Conservation (phyloP, 2,888 invertebrate genomes). For the Heliconius aoede region DNA sequence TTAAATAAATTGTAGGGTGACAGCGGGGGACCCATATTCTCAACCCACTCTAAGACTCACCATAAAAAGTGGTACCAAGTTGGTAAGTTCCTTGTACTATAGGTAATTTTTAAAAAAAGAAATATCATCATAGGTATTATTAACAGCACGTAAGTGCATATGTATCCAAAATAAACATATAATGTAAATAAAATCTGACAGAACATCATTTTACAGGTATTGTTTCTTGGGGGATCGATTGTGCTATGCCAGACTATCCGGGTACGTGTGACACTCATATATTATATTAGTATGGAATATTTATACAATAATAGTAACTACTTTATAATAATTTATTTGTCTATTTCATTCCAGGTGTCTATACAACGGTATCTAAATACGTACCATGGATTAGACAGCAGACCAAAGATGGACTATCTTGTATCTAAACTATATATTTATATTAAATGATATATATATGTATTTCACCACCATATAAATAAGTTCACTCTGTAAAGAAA, state of each 20-base stretch:
- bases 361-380: conserved; percentile 83
- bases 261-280: conserved; percentile 56
- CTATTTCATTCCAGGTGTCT: conserved; percentile 75
- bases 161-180: too few relatives aligned
- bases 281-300: not conserved
- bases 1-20: conserved; percentile 82
- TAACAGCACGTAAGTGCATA: too few relatives aligned
- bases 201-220: conserved; percentile 76
- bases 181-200: not conserved
- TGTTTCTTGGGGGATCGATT: conserved; percentile 88
- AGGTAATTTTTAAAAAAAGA: not conserved
- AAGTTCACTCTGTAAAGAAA: not conserved
- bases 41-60: conserved; percentile 68
- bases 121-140: too few relatives aligned
- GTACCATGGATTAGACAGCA: conserved; percentile 79
- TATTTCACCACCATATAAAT: not conserved
- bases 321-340: not conserved
- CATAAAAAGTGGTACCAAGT: conserved; percentile 83
- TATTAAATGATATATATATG: not conserved
- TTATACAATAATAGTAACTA: not conserved
- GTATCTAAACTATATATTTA: conserved; percentile 61
- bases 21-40: conserved; percentile 86
- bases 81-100: conserved; percentile 67
- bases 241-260: conserved; percentile 84
- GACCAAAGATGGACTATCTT: conserved; percentile 69